Evolutionary conservation across 2,888 invertebrate species (phyloP).

Genomic region (Cheilosia grossa): DNA sequence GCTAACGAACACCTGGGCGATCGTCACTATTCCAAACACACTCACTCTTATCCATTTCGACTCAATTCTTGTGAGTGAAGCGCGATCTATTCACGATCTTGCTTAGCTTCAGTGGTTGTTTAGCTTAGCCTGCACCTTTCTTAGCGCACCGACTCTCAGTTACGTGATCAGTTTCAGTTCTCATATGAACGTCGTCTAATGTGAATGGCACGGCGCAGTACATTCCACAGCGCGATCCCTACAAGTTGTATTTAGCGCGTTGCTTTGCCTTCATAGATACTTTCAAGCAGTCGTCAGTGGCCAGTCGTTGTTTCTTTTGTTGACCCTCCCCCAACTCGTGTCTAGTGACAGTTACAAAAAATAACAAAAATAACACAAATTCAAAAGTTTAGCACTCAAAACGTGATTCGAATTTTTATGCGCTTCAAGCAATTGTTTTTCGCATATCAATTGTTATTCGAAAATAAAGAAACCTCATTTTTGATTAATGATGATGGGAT

Average conservation of each 20-base stretch:
- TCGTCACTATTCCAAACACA: neutral
- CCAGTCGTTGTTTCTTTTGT: slow-evolving; percentile 19
- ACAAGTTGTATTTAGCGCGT: slow-evolving; percentile 10
- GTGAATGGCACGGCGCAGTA: slow-evolving; percentile 44
- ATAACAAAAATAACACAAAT: neutral
- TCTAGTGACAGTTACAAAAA: slow-evolving; percentile 33
- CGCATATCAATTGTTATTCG: slow-evolving; percentile 23
- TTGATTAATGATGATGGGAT: slow-evolving; percentile 64
- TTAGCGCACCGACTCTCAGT: slow-evolving; percentile 35
- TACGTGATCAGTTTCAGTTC: slow-evolving; percentile 58
- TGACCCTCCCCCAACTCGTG: slow-evolving; percentile 34
- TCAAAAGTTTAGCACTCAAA: slow-evolving; percentile 6
- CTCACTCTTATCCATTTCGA: neutral
- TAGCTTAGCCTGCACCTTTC: slow-evolving; percentile 50
- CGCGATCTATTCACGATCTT: slow-evolving; percentile 27
- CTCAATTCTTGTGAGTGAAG: slow-evolving; percentile 47
- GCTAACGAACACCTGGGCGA: slow-evolving; percentile 45
- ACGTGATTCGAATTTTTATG: slow-evolving; percentile 50
- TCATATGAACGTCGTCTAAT: slow-evolving; percentile 61
- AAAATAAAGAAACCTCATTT: slow-evolving; percentile 31
- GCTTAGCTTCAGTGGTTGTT: slow-evolving; percentile 12
- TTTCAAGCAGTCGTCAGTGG: slow-evolving; percentile 20
- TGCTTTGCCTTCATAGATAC: slow-evolving; percentile 36
- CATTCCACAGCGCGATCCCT: neutral
- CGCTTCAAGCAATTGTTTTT: slow-evolving; percentile 5